Conservation (phyloP, 2,113 vertebrate species). For the Aphyosemion australe region DNA sequence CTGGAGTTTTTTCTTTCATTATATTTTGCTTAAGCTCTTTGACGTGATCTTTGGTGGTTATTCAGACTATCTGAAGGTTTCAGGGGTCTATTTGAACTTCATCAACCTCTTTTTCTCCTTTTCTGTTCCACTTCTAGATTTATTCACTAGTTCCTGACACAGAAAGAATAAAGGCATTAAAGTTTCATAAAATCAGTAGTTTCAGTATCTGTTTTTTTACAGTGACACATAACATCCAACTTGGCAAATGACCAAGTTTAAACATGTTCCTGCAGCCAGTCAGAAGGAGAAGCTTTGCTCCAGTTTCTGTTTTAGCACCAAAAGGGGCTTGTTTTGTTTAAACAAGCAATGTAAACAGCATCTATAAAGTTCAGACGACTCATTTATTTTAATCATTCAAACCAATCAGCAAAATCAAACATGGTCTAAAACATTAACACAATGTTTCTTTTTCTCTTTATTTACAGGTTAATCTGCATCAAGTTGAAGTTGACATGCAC, state of each 20-base stretch:
- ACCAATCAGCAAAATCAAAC: too few species aligned
- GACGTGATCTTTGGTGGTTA: not conserved
- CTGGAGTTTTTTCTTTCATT: not conserved
- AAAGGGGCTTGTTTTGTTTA: too few species aligned
- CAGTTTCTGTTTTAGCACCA: not conserved
- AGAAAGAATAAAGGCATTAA: not conserved
- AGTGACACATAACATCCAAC: not conserved
- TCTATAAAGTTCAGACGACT: too few species aligned
- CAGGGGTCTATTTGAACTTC: too few species aligned
- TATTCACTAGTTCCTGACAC: not conserved
- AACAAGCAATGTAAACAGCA: too few species aligned
- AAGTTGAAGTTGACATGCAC: not conserved
- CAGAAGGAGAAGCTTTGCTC: not conserved
- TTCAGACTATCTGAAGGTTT: not conserved
- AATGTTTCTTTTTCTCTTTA: constrained; percentile 2
- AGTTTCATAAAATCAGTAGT: too few species aligned
- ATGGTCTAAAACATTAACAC: not conserved
- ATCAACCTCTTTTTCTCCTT: too few species aligned
- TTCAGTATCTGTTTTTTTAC: not conserved
- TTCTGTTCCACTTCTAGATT: too few species aligned
- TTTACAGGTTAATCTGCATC: not conserved
- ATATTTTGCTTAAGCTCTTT: not conserved
- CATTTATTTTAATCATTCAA: too few species aligned
- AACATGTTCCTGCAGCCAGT: not conserved
- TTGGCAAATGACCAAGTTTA: not conserved